Conservation (phyloP, 2,888 invertebrate species). For the Chromoteleia sp. region DNA sequence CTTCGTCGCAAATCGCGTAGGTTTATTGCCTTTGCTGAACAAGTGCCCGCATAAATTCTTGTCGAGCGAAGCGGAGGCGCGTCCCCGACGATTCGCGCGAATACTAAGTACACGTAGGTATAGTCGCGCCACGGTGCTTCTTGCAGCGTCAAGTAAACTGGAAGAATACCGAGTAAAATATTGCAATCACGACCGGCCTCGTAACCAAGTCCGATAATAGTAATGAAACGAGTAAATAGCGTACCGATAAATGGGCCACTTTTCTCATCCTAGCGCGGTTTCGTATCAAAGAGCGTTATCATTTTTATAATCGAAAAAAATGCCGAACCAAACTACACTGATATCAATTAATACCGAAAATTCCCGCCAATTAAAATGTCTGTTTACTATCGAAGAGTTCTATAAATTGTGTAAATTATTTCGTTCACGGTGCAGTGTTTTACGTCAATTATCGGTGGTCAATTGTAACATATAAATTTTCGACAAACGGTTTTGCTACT, state of each 20-base stretch:
- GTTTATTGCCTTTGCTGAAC: constrained; percentile 62
- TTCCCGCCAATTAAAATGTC: constrained; percentile 32
- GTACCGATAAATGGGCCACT: constrained; percentile 62
- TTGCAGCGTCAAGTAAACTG: constrained; percentile 56
- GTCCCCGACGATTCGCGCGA: constrained; percentile 71
- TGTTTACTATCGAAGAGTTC: constrained; percentile 25
- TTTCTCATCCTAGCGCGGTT: constrained; percentile 46
- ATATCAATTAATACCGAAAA: constrained; percentile 53
- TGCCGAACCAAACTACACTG: constrained; percentile 9
- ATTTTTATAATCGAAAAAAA: constrained; percentile 36
- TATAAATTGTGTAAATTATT: constrained; percentile 40
- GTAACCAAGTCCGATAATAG: constrained; percentile 61
- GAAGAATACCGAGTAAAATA: constrained; percentile 72
- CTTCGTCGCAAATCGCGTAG: constrained; percentile 68
- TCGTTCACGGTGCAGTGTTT: constrained; percentile 21
- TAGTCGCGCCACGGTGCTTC: constrained; percentile 54
- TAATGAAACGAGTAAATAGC: constrained; percentile 66
- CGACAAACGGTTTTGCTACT: constrained; percentile 2
- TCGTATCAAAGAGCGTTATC: constrained; percentile 42
- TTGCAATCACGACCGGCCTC: constrained; percentile 68
- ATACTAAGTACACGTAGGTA: constrained; percentile 71
- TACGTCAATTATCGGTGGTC: constrained; percentile 25
- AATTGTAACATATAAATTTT: constrained; percentile 3
- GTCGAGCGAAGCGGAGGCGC: constrained; percentile 58
- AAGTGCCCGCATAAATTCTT: constrained; percentile 75